phyloP scores from a whole-genome alignment of 2,888 invertebrate species.

The Ochlodes sylvanus region DNA sequence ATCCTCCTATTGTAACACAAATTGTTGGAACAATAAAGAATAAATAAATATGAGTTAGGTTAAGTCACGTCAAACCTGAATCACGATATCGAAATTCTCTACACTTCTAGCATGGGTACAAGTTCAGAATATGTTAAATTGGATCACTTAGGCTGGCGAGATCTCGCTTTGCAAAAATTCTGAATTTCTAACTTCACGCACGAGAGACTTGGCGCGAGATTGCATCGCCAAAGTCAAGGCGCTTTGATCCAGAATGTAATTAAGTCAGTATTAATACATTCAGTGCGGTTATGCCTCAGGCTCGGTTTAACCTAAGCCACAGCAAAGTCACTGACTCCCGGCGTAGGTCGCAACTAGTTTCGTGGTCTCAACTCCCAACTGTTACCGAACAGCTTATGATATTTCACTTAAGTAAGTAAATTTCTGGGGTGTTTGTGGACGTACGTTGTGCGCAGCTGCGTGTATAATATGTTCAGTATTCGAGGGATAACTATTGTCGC shows the following conservation, averaged over 20 bases:
- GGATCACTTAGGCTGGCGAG: too few relatives aligned
- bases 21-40: too few relatives aligned
- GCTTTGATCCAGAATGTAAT: conserved; percentile 6
- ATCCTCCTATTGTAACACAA: too few relatives aligned
- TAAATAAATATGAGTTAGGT: too few relatives aligned
- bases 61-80: too few relatives aligned
- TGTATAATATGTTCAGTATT: neutral
- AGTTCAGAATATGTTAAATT: too few relatives aligned
- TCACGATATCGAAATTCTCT: too few relatives aligned
- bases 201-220: too few relatives aligned
- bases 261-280: neutral
- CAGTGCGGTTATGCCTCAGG: conserved; percentile 12
- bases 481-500: neutral
- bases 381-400: conserved; percentile 30
- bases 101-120: too few relatives aligned
- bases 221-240: too few relatives aligned
- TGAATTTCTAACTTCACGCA: too few relatives aligned
- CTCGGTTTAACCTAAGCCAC: conserved; percentile 18
- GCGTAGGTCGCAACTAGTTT: conserved; percentile 29
- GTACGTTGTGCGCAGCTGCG: neutral
- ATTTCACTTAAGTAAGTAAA: conserved; percentile 29
- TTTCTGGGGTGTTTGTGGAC: neutral
- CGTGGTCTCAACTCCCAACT: conserved; percentile 29
- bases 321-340: conserved; percentile 20
- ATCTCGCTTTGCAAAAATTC: too few relatives aligned